Evolutionary conservation across 1,140 invertebrate species (phyloP), one percentile per base, ranked within the genome.

Genomic region (Wiebesia pumilae): DNA sequence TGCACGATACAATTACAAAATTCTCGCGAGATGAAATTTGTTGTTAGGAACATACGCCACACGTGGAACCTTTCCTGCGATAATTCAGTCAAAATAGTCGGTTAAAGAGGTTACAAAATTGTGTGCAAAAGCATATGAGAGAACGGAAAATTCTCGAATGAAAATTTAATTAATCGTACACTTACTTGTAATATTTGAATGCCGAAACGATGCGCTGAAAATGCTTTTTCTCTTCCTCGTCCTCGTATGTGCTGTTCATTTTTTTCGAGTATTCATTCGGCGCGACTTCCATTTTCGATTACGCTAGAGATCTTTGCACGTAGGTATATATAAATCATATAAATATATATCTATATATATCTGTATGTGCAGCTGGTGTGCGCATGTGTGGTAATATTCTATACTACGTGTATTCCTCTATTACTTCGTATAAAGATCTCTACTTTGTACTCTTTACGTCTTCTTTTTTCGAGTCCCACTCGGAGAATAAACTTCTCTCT

Each of bases 101-200:
- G 35, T 24, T 27, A 35, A 54, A 80, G 33, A 83, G 81, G 43
- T 83, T 54, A 81, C 43, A 12, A 27, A 27, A 30, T 35, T 27
- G 62, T 19, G 16, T 9, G 24, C 9, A 75, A n/a, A 58, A 69
- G 21, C 19, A 27, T 9, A 40, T 10, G 3, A 35, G 4, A 38
- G 30, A 65, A 27, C 19, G n/a, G 16, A 35, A 62, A 62, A 62
- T 24, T 38, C 16, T 40, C 62, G 7, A 73, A 69, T 30, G 24
- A 40, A 54, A 43, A 58, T 54, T 27, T 2, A 27, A n/a, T 79
- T 21, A 16, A 27, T 79, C 27, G 35, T 27, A 21, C 54, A 93
- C 94, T 95, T 92, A 97, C 97, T 96, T 97, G 94, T 98, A 98
- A 92, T 96, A 96, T 94, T 95, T 95, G 91, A 97, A 97, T 81